Evolutionary conservation across 1,140 invertebrate species (phyloP), one percentile per base, ranked within the genome.

Genomic region (Drosophila subobscura): DNA sequence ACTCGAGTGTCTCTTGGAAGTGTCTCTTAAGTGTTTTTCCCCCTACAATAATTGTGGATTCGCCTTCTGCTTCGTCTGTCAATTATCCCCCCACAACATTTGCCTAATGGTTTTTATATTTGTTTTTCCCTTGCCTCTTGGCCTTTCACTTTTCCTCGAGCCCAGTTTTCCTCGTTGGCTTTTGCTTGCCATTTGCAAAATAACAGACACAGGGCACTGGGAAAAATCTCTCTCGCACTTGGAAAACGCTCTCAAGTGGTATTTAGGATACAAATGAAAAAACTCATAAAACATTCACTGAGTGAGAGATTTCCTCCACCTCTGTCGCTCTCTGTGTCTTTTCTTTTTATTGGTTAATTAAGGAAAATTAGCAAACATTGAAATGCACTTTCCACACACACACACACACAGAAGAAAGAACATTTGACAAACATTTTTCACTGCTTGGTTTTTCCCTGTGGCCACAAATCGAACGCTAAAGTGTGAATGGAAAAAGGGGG

Each of bases 101-200:
- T 68, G 66, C 64, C 44, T 70, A 68, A 70, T 70, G 66, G 63
- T 56, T 68, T 68, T 68, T 47, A 68, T 68, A 47, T 67, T 67
- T 63, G 29, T n/a, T 40, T 40, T 20, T 27, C 42, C 7, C 16
- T n/a, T 64, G 14, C 37, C n/a, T 25, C 46, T 60, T 67, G 49
- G 42, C 61, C 61, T 47, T 45, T 29, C 46, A 53, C 59, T 68
- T 41, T 29, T 33, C 25, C 33, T 12, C 33, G 3, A 37, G 4
- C 33, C 27, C 40, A 7, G 14, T 23, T 10, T 33, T 16, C 27
- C 40, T 23, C 16, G 16, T 25, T 10, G 57, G 25, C 61, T 46
- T 29, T 46, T 29, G 54, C 25, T 53, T 66, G 55, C 14, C 23
- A 67, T 68, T 67, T 40, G 29, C 41, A 7, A 67, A 40, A 27